phyloP scores from a whole-genome alignment of 1,140 invertebrate species.

The Tetramorium parvispinum region DNA sequence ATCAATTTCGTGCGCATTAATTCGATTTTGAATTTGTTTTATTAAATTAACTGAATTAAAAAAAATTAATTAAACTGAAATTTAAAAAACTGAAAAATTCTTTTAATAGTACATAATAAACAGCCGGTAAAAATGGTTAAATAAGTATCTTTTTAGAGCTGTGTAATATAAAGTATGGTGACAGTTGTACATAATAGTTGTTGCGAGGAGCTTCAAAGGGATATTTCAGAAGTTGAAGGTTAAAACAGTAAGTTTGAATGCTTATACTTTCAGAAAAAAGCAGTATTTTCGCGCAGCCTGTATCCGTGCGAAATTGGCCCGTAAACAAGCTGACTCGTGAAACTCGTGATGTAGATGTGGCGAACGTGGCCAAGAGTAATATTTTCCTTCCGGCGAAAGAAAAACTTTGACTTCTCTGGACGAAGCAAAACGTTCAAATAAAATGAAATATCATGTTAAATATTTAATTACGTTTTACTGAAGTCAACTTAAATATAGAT shows the following conservation, averaged over 20 bases:
- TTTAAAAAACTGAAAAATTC: not conserved
- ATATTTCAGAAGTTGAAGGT: conserved; percentile 36
- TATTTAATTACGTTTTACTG: conserved; percentile 1
- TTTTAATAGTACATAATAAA: not conserved
- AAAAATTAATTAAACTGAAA: too few species aligned
- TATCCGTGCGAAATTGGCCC: conserved; percentile 68
- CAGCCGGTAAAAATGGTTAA: not conserved
- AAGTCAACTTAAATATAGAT: not conserved
- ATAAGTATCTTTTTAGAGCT: not conserved
- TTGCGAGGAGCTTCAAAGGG: not conserved
- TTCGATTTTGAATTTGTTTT: not conserved
- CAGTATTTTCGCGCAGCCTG: conserved; percentile 67
- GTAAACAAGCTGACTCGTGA: conserved; percentile 72
- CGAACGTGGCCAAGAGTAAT: conserved; percentile 64
- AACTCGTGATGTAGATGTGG: conserved; percentile 69
- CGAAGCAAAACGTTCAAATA: too few species aligned
- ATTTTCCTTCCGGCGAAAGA: conserved; percentile 52
- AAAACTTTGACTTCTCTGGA: conserved; percentile 36
- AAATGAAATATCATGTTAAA: conserved; percentile 13
- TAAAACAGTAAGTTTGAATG: conserved; percentile 63
- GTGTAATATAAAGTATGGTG: not conserved
- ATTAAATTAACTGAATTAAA: conserved; percentile 20
- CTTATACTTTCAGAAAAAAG: conserved; percentile 63
- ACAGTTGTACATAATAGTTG: conserved; percentile 18
- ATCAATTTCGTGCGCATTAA: not conserved